phyloP scores from a whole-genome alignment of 2,113 vertebrate genomes.

The Hippotragus niger region DNA sequence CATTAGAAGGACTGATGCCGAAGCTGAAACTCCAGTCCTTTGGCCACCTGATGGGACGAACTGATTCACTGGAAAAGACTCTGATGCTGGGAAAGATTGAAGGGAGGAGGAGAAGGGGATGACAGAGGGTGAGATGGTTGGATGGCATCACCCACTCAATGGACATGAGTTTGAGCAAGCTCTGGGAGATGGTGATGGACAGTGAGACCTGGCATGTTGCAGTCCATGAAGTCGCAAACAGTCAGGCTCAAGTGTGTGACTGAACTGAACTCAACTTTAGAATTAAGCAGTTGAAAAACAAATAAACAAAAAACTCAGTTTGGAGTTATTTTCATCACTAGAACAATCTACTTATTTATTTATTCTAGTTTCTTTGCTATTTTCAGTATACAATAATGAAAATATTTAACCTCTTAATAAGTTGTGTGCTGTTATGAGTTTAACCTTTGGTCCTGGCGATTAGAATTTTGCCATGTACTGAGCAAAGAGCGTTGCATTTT shows the following conservation, averaged over 20 bases:
- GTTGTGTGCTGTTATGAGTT: background rate
- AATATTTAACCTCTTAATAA: background rate
- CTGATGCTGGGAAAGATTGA: background rate
- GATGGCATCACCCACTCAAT: accelerated
- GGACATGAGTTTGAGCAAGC: background rate
- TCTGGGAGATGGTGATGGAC: background rate
- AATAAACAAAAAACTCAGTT: background rate
- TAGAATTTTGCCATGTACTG: background rate
- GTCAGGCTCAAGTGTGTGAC: background rate
- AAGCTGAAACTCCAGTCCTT: background rate
- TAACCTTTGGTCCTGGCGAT: background rate
- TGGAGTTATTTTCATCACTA: background rate
- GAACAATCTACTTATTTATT: background rate
- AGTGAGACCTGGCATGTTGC: background rate
- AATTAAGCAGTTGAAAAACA: background rate
- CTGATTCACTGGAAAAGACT: background rate
- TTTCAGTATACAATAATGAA: conserved; percentile 2
- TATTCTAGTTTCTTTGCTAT: background rate
- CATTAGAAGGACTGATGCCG: background rate
- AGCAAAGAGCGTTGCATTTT: background rate
- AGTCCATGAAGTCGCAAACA: background rate
- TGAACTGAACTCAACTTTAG: background rate
- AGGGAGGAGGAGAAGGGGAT: background rate
- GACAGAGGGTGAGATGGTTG: background rate
- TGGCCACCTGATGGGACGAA: background rate